phyloP scores from a whole-genome alignment of 2,797 vertebrate species.

The Sebastes miniatus region DNA sequence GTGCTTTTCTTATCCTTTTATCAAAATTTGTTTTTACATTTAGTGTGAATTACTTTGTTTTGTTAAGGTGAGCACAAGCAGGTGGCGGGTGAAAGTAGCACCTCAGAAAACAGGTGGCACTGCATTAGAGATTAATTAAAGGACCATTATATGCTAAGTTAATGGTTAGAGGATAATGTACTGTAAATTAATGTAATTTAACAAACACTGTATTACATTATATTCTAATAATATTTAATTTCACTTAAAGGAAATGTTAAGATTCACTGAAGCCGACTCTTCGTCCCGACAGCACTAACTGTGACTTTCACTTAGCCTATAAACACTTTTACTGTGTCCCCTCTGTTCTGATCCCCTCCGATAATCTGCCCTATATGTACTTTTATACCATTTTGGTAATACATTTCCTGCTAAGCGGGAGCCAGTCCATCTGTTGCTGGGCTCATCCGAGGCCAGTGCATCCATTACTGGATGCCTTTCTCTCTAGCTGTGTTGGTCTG shows the following conservation, averaged over 20 bases:
- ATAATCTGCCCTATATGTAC: slow-evolving; percentile 64
- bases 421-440: slow-evolving; percentile 64
- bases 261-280: slow-evolving; percentile 1
- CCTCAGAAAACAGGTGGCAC: slow-evolving; percentile 13
- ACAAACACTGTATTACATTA: background rate
- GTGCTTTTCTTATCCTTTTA: background rate
- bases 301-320: slow-evolving; percentile 16
- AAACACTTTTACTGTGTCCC: slow-evolving; percentile 26
- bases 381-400: slow-evolving; percentile 58
- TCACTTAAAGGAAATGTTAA: slow-evolving; percentile 5
- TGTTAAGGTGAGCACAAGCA: background rate
- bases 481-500: slow-evolving; percentile 28
- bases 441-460: slow-evolving; percentile 41
- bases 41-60: background rate
- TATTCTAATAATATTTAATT: slow-evolving; percentile 1
- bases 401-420: slow-evolving; percentile 58
- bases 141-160: background rate
- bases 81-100: background rate
- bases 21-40: background rate
- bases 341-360: slow-evolving; percentile 18
- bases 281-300: background rate
- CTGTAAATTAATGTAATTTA: background rate
- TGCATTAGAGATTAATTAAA: slow-evolving; percentile 5
- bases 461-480: slow-evolving; percentile 53
- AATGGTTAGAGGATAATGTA: slow-evolving; percentile 1